phyloP scores from a whole-genome alignment of 2,888 invertebrate species.

The Scelioninae gen. 2 region DNA sequence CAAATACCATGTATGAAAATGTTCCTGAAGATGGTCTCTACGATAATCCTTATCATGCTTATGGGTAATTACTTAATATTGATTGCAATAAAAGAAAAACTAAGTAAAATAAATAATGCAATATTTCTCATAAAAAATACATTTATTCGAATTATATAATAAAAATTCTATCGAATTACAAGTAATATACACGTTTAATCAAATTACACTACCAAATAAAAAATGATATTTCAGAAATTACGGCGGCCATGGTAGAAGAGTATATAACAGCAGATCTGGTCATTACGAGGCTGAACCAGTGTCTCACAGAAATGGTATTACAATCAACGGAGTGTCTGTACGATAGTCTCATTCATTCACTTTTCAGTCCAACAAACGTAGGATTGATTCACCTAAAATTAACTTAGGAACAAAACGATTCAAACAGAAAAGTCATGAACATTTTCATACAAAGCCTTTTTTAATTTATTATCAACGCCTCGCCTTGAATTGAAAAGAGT shows the following conservation, averaged over 20 bases:
- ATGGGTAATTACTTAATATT: no score
- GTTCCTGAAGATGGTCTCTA: constrained; percentile 75
- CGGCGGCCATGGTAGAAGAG: constrained; percentile 67
- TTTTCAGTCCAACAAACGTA: no score
- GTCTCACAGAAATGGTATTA: constrained; percentile 81
- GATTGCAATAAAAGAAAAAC: no score
- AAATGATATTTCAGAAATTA: constrained; percentile 69
- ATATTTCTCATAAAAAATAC: no score
- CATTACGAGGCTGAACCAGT: constrained; percentile 83
- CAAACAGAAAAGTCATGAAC: constrained; percentile 39
- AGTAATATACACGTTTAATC: no score
- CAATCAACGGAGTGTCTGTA: constrained; percentile 92
- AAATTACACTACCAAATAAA: no score
- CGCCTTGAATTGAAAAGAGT: constrained; percentile 54
- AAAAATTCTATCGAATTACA: no score
- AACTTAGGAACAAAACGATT: constrained; percentile 21
- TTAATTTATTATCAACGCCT: constrained; percentile 48
- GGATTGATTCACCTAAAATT: constrained; percentile 14
- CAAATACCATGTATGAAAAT: constrained; percentile 76
- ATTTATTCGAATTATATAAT: no score
- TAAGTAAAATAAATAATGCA: no score
- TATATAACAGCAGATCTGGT: constrained; percentile 71
- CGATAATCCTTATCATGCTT: constrained; percentile 74
- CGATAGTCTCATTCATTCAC: constrained; percentile 77
- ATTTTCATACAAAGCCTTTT: constrained; percentile 47